phyloP scores from a whole-genome alignment of 2,113 vertebrate genomes.

The Strix aluco region DNA sequence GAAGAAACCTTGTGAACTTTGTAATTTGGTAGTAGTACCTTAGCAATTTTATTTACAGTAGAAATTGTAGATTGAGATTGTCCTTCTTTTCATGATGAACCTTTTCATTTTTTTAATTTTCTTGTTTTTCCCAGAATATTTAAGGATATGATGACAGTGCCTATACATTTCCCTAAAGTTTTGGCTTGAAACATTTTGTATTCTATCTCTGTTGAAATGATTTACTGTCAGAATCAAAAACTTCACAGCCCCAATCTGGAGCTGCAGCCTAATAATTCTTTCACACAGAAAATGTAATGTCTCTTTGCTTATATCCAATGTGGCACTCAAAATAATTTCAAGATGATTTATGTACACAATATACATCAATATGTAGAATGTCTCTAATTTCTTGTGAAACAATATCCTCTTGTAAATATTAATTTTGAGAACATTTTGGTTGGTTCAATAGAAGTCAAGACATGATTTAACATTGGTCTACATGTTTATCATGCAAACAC shows the following conservation, averaged over 20 bases:
- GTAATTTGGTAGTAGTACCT: not conserved
- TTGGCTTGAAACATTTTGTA: not conserved
- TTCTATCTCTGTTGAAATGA: slow-evolving; percentile 37
- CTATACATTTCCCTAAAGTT: not conserved
- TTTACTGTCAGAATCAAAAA: slow-evolving; percentile 39
- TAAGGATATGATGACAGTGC: not conserved
- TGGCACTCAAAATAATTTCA: slow-evolving; percentile 14
- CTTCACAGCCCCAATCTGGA: not conserved
- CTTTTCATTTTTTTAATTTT: not conserved
- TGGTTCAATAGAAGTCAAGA: not conserved
- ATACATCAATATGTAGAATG: not conserved
- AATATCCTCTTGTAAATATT: not conserved
- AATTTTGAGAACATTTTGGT: not conserved
- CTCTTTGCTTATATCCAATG: not conserved
- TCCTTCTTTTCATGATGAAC: not conserved
- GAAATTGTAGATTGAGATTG: not conserved
- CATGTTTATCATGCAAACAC: not conserved
- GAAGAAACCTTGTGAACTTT: not conserved
- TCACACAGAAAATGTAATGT: not conserved
- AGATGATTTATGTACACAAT: not conserved
- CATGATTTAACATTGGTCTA: not conserved
- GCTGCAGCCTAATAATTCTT: slow-evolving; percentile 50
- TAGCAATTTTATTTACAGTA: not conserved
- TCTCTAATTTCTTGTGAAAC: not conserved
- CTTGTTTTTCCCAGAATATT: not conserved